Evolutionary conservation across 1,140 invertebrate species (phyloP).

Genomic region (Pomacea maculata): DNA sequence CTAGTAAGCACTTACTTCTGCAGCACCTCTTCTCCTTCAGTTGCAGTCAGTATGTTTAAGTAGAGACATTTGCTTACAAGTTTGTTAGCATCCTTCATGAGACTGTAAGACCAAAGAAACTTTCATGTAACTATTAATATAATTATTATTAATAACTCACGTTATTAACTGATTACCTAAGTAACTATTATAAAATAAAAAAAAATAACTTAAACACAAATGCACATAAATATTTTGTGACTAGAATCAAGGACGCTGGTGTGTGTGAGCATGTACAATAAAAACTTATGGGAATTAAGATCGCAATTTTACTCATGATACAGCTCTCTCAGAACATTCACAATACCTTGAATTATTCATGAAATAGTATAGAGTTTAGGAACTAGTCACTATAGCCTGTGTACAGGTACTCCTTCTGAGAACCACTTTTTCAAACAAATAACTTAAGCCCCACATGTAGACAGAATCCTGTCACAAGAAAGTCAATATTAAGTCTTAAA

Average conservation of each 20-base stretch:
- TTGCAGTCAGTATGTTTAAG: conserved; percentile 89
- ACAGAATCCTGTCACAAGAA: not conserved
- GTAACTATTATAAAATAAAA: not conserved
- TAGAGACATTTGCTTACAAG: conserved; percentile 96
- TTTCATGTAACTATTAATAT: not conserved
- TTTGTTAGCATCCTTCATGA: conserved; percentile 96
- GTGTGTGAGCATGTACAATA: too few relatives aligned
- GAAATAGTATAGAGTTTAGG: not conserved
- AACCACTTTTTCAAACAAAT: not conserved
- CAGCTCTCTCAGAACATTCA: too few relatives aligned
- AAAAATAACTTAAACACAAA: too few relatives aligned
- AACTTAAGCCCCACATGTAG: not conserved
- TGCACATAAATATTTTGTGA: too few relatives aligned
- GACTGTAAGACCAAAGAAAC: conserved; percentile 71
- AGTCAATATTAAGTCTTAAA: not conserved
- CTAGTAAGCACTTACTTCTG: conserved; percentile 72
- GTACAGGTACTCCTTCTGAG: not conserved
- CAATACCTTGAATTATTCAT: too few relatives aligned
- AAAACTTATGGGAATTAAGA: too few relatives aligned
- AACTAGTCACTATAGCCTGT: not conserved
- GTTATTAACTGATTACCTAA: not conserved
- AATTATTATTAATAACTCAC: not conserved
- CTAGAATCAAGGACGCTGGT: not conserved
- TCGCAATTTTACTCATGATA: too few relatives aligned
- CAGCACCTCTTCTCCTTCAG: conserved; percentile 79